Base-by-base conservation (phyloP, 1,140 invertebrate species). In the Frieseomelitta varia region DNA sequence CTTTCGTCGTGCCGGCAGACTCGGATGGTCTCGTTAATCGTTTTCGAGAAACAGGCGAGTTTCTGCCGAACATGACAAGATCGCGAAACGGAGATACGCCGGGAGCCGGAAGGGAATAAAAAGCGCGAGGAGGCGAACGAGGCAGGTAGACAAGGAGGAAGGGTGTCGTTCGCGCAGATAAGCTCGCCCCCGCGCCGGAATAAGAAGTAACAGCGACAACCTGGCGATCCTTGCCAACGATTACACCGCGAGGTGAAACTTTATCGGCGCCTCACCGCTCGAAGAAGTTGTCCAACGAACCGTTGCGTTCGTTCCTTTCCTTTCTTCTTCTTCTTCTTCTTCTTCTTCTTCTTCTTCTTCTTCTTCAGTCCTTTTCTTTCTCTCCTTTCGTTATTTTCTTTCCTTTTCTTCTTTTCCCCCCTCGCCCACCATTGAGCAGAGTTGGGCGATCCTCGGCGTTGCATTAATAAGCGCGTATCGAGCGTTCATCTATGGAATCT, bases 401-500 rank as follows among this genome's bases (percentile, higher is more conserved):
- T 65, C 14, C 4, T 51, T 6, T 19, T 53, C 47, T 30, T 30
- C 21, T 47, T 55, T 68, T 27, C 63, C 30, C 21, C n/a, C 55
- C 34, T 56, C 58, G 53, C 21, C 27, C 56, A 19, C 51, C 61
- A 19, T 55, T 27, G 55, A 34, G 4, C 58, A 30, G 0, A 72
- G 79, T 69, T 67, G 65, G 84, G 88, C 81, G 58, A 89, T 63
- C 51, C 55, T 17, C 15, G 27, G 53, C 27, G 79, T 47, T 71
- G 87, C 89, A 91, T 92, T 91, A 92, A 90, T 88, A 89, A 89
- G 68, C 84, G 84, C 85, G 65, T 93, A 93, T 93, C 92, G 85
- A 87, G 81, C 86, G 85, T 58, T 91, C 91, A 93, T 92, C 92
- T 93, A 85, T 89, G 89, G 91, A 92, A 93, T 92, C 86, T 92